Conservation (phyloP, 2,113 vertebrate species). For the Mustelus asterias region DNA sequence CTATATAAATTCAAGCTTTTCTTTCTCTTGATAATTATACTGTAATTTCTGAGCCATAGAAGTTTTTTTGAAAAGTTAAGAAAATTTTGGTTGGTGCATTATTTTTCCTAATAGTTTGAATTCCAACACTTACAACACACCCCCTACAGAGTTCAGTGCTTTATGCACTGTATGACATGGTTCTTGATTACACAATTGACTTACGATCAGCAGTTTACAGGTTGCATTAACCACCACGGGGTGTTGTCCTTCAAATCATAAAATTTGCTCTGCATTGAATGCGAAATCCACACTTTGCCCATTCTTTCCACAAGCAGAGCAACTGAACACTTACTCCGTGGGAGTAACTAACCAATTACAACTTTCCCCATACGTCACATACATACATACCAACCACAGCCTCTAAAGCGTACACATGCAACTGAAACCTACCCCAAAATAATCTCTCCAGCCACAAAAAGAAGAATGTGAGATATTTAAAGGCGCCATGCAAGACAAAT, state of each 20-base stretch:
- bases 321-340: background rate
- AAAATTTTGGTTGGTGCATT: background rate
- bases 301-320: background rate
- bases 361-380: background rate
- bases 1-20: background rate
- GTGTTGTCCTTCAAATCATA: background rate
- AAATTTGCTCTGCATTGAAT: background rate
- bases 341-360: background rate
- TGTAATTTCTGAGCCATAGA: background rate
- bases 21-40: background rate
- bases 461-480: background rate
- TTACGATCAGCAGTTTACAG: background rate
- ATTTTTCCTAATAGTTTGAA: background rate
- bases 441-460: background rate
- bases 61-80: background rate
- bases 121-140: background rate
- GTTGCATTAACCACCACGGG: background rate
- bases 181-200: background rate
- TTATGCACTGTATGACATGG: background rate
- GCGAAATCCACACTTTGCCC: background rate
- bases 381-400: background rate
- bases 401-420: too few relatives aligned
- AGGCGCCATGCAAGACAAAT: background rate
- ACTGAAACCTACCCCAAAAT: background rate
- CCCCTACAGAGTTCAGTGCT: background rate